Percentiles rank a stretch among this genome's conserved stretches.
phyloP scores from a whole-genome alignment of 2,113 vertebrate species.

The Burhinus oedicnemus region DNA sequence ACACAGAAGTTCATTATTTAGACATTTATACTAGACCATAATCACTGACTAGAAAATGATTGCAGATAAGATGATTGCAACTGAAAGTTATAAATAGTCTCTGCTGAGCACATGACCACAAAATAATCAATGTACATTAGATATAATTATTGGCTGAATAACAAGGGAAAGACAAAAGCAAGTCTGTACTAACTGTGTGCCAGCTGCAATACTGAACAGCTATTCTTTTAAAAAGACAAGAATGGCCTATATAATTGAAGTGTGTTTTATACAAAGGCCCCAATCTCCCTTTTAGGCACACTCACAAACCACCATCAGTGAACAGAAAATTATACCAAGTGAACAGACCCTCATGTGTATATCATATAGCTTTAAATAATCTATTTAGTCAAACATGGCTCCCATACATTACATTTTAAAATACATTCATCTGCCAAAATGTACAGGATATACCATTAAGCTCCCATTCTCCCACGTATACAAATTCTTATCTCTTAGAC shows the following conservation, averaged over 20 bases:
- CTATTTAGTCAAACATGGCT: neutral
- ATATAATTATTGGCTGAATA: neutral
- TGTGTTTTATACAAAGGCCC: neutral
- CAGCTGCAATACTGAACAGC: neutral
- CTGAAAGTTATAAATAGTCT: neutral
- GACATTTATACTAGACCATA: neutral
- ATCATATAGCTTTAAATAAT: neutral
- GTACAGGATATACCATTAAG: constrained; percentile 84
- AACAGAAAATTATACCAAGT: neutral
- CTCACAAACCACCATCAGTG: neutral
- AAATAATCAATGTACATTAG: neutral
- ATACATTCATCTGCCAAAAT: constrained; percentile 71
- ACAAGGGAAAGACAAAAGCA: neutral
- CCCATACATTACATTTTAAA: neutral
- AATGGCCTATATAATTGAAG: neutral
- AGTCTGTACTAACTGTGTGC: neutral
- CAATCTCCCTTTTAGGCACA: neutral
- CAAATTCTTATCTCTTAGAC: constrained; percentile 82
- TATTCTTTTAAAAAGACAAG: neutral
- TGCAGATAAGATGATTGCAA: neutral
- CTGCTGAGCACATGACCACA: neutral
- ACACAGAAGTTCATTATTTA: neutral
- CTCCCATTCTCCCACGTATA: constrained; percentile 91
- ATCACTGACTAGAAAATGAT: neutral
- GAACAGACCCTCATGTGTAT: neutral